phyloP scores from a whole-genome alignment of 1,140 invertebrate genomes.

The Danaus melanippus region DNA sequence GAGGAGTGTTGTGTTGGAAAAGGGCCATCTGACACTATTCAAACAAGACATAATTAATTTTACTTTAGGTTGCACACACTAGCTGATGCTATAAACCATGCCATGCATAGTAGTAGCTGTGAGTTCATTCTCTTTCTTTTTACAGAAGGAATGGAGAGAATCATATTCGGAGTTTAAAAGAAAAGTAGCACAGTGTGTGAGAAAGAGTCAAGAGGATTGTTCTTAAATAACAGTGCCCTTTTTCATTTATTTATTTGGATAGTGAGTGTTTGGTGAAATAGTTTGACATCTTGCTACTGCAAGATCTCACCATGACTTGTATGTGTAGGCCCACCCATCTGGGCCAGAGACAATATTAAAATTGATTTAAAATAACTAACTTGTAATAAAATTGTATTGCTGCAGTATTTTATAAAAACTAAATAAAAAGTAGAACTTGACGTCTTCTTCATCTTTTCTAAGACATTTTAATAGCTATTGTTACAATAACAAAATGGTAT shows the following conservation, averaged over 20 bases:
- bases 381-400: slow-evolving; percentile 67
- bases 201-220: slow-evolving; percentile 98
- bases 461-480: slow-evolving; percentile 67
- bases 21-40: slow-evolving; percentile 49
- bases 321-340: slow-evolving; percentile 42
- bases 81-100: slow-evolving; percentile 30
- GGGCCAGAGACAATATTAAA: slow-evolving; percentile 68
- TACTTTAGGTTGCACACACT: slow-evolving; percentile 42
- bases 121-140: slow-evolving; percentile 70
- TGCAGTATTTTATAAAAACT: slow-evolving; percentile 69
- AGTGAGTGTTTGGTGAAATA: slow-evolving; percentile 64
- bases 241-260: slow-evolving; percentile 66
- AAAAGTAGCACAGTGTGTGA: slow-evolving; percentile 96
- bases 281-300: slow-evolving; percentile 40
- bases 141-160: slow-evolving; percentile 98
- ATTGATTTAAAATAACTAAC: slow-evolving; percentile 68
- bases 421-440: slow-evolving; percentile 61
- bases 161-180: slow-evolving; percentile 97
- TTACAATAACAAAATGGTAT: slow-evolving; percentile 66
- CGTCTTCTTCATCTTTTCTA: slow-evolving; percentile 68
- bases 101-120: slow-evolving; percentile 39
- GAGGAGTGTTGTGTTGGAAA: slow-evolving; percentile 53
- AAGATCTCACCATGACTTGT: slow-evolving; percentile 30
- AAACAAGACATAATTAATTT: slow-evolving; percentile 36
- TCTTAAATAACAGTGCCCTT: slow-evolving; percentile 76